A percentile compares a stretch with the other conserved stretches of the same genome.
Evolutionary conservation across 2,797 vertebrate genomes (phyloP).

Genomic region (Limnodromus scolopaceus): DNA sequence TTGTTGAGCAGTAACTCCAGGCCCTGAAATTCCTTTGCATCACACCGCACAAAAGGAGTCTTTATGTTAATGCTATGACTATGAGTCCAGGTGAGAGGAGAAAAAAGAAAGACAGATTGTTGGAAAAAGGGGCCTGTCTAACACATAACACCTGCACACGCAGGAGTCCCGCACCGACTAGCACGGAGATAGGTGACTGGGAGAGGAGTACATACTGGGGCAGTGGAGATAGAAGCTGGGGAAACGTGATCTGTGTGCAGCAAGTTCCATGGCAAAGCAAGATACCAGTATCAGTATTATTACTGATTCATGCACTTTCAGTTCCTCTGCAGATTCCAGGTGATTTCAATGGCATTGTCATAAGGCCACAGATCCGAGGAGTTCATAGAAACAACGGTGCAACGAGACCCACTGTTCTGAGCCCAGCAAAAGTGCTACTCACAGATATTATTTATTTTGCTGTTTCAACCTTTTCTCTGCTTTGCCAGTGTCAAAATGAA

Average conservation of each 20-base stretch:
- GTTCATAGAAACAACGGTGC: neutral
- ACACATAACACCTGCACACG: rapidly evolving
- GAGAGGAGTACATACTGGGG: neutral
- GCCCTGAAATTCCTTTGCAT: neutral
- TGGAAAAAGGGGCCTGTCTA: neutral
- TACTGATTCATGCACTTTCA: neutral
- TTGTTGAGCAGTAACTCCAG: neutral
- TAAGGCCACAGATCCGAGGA: neutral
- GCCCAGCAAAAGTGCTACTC: neutral
- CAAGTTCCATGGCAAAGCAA: neutral
- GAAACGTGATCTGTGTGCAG: neutral
- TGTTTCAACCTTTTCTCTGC: neutral
- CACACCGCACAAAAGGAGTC: neutral
- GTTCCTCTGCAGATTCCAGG: neutral
- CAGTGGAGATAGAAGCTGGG: neutral
- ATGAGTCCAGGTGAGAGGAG: neutral
- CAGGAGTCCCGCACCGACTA: neutral
- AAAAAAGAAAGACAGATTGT: neutral
- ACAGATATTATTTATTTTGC: neutral
- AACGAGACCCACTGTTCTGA: neutral
- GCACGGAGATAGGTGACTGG: neutral
- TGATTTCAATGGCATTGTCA: neutral
- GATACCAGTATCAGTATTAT: neutral
- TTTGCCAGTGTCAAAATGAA: neutral
- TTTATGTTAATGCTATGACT: neutral